Conservation (phyloP, 1,140 invertebrate genomes). For the Drosophila parvula region DNA sequence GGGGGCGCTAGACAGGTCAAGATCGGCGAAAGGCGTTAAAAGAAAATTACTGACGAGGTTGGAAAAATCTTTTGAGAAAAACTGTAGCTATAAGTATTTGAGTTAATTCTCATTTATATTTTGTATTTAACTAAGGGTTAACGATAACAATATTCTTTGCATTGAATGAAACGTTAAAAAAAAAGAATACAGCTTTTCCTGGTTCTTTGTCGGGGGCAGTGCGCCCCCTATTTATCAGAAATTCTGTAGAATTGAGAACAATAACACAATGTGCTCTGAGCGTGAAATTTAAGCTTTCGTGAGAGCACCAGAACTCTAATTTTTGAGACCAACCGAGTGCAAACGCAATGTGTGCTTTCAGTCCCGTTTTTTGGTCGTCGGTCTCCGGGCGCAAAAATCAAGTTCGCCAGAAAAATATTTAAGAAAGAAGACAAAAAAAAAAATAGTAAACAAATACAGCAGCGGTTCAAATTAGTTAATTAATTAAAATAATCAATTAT, state of each 20-base stretch:
- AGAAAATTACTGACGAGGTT: not conserved
- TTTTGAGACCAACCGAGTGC: constrained; percentile 5
- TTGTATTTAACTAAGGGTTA: too few species aligned
- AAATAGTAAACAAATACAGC: constrained; percentile 48
- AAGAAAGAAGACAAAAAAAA: not conserved
- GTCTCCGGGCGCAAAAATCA: constrained; percentile 37
- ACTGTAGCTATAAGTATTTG: too few species aligned
- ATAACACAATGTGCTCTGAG: not conserved
- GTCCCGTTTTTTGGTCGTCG: constrained; percentile 10
- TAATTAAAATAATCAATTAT: not conserved
- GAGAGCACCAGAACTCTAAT: not conserved
- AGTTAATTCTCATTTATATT: too few species aligned
- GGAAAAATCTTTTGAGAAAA: too few species aligned
- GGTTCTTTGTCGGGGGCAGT: too few species aligned
- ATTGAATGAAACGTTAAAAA: not conserved
- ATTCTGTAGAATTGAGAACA: not conserved
- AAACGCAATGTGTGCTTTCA: constrained; percentile 56
- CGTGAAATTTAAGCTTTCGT: not conserved
- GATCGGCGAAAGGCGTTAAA: not conserved
- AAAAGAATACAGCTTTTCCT: not conserved
- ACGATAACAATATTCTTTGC: not conserved
- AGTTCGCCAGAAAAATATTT: constrained; percentile 21
- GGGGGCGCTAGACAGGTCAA: not conserved
- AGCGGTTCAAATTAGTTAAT: not conserved
- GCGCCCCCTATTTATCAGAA: not conserved